phyloP scores from a whole-genome alignment of 2,113 vertebrate species.

The Okapia johnstoni region DNA sequence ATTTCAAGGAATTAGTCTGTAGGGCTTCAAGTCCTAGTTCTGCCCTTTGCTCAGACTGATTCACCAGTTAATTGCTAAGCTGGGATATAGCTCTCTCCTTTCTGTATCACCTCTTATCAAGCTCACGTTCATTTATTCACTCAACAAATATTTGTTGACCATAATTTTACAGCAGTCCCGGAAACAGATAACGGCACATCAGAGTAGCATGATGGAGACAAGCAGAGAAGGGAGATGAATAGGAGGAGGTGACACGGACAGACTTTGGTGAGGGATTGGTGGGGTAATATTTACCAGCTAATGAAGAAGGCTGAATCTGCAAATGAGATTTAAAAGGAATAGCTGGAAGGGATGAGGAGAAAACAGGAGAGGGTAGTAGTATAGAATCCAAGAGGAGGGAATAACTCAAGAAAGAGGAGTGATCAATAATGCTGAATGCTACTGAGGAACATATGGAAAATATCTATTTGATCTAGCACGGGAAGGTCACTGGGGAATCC shows the following conservation, averaged over 20 bases:
- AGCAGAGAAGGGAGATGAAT: background rate
- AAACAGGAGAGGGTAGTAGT: background rate
- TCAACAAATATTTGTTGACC: background rate
- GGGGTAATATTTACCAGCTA: background rate
- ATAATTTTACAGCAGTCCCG: background rate
- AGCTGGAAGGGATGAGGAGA: background rate
- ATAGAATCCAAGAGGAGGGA: background rate
- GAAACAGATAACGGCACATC: background rate
- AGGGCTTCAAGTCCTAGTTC: background rate
- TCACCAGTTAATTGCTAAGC: background rate
- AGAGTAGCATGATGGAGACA: background rate
- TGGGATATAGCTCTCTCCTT: background rate
- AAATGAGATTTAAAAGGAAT: background rate
- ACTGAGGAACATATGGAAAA: background rate
- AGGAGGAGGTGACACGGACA: background rate
- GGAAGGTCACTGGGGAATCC: background rate
- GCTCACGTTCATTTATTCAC: background rate
- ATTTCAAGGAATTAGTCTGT: background rate
- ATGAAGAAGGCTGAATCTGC: background rate
- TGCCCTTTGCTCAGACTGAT: background rate
- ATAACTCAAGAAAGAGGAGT: background rate
- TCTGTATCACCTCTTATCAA: background rate
- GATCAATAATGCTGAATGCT: background rate
- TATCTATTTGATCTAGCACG: background rate
- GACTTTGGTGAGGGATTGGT: background rate